Conservation (phyloP, 2,113 vertebrate genomes). For the Xerus inauris region DNA sequence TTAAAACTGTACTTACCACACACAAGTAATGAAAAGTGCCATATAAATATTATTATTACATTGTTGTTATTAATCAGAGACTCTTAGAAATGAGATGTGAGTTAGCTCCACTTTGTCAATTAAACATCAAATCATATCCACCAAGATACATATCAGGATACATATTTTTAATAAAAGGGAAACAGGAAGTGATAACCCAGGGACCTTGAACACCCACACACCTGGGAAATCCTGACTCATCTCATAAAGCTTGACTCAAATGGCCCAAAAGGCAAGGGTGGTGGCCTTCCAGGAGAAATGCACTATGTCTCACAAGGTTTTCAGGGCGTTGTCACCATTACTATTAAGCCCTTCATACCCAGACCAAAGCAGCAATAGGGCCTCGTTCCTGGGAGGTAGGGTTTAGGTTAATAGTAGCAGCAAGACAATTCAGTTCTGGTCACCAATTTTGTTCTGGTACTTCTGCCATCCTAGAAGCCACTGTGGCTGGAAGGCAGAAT, state of each 20-base stretch:
- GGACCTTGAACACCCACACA: background rate
- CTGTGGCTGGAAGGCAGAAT: background rate
- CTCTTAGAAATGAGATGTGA: slow-evolving; percentile 34
- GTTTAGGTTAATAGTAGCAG: background rate
- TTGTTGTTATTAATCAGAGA: slow-evolving; percentile 24
- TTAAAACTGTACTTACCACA: slow-evolving; percentile 20
- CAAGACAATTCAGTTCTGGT: background rate
- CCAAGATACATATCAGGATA: slow-evolving; percentile 31
- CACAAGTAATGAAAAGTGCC: slow-evolving; percentile 18
- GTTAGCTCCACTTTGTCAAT: slow-evolving; percentile 43
- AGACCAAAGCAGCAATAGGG: background rate
- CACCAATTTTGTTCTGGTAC: background rate
- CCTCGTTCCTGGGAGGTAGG: background rate
- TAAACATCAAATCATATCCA: slow-evolving; percentile 27
- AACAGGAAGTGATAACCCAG: background rate
- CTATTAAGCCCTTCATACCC: background rate
- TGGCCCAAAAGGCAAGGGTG: background rate
- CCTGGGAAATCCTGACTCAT: background rate
- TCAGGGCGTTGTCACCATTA: background rate
- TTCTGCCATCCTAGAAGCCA: background rate
- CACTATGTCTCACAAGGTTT: background rate
- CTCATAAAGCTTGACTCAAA: slow-evolving; percentile 26
- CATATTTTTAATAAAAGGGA: slow-evolving; percentile 16
- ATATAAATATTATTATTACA: slow-evolving; percentile 3
- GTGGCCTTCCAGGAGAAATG: background rate